Evolutionary conservation across 1,140 invertebrate species (phyloP), one percentile per base, ranked within the genome.

Genomic region (Aphelenchoides besseyi): DNA sequence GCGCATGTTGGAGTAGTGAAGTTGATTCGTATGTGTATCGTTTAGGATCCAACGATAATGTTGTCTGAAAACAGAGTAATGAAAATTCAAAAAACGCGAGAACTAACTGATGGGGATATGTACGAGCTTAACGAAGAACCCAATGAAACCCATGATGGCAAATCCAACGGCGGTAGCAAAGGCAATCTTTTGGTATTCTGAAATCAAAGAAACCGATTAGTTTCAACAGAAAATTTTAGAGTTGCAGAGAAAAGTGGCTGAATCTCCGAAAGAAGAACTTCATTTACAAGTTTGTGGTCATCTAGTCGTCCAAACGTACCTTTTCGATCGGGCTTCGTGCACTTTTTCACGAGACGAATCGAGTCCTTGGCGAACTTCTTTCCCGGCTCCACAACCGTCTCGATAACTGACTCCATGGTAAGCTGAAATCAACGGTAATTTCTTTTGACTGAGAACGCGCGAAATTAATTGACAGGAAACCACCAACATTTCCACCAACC

Each of bases 71-170:
- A 26, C 16, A 23, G 18, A 12, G 54, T 30, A 5, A 35, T 48
- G 9, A 1, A 52, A 0, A 16, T n/a, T 26, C 2, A 1, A 1
- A 9, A 12, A 68, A 28, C 2, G 1, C 5, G n/a, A 71, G 69
- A 35, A 12, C 3, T 9, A 8, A 87, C 98, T 99, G 88, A 99
- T 99, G 73, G 97, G 97, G 86, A 99, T 98, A 87, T 98, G 95
- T 85, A 98, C 98, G 66, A 98, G 88, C 88, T 99, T 99, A 3
- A 98, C 96, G 82, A 99, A 98, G 88, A 99, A 99, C 79, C 96
- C 96, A 86, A 99, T 98, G 86, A 99, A 98, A 57, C 97, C 97
- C 97, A 99, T 99, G 85, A 98, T 98, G 82, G 92, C 95, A 88
- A 99, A 99, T 61, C 96, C 97, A 84, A 99, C 97, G 0, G 96